Percentiles rank a stretch among this genome's conserved stretches.
These are phyloP conservation scores for Clunio marinus DNA, from an alignment of 2,888 invertebrate genomes.

Conservation along the genomic window DNA sequence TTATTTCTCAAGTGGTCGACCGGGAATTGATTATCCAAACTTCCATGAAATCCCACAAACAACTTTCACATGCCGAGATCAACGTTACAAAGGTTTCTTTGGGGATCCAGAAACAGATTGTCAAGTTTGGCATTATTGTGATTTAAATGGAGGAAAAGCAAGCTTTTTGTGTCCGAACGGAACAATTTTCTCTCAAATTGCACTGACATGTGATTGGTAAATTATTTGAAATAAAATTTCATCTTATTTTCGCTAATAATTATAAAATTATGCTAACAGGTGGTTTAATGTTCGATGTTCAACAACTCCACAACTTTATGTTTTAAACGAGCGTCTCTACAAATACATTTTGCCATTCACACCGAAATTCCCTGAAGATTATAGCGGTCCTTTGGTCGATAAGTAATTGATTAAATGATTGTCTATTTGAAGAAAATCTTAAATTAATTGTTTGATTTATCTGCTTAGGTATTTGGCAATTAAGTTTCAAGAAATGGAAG, in stretches of 20 bases:
- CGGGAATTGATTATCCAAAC: constrained; percentile 78
- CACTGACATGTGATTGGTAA: constrained; percentile 79
- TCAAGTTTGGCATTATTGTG: constrained; percentile 91
- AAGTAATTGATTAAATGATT: constrained; percentile 58
- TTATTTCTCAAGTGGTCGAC: no score
- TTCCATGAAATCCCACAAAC: constrained; percentile 71
- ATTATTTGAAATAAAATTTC: not conserved
- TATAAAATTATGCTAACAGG: constrained; percentile 5
- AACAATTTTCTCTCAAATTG: constrained; percentile 80
- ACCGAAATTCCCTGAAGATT: constrained; percentile 87
- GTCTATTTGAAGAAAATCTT: constrained; percentile 23
- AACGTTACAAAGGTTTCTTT: constrained; percentile 85
- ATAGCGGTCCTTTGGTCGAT: constrained; percentile 81
- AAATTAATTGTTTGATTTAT: constrained; percentile 26
- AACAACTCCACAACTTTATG: constrained; percentile 77
- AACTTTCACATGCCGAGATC: constrained; percentile 73
- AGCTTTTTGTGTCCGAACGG: constrained; percentile 87
- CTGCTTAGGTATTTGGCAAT: constrained; percentile 66
- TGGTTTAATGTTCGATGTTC: constrained; percentile 89
- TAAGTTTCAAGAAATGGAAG: constrained; percentile 84
- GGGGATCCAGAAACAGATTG: constrained; percentile 83
- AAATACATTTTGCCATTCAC: constrained; percentile 81
- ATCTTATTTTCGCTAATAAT: not conserved
- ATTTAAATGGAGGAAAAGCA: constrained; percentile 83
- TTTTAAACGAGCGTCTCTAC: constrained; percentile 81